Base-by-base conservation (phyloP, 92 coral and sea anemone species). In the Virgularia gustaviana region DNA sequence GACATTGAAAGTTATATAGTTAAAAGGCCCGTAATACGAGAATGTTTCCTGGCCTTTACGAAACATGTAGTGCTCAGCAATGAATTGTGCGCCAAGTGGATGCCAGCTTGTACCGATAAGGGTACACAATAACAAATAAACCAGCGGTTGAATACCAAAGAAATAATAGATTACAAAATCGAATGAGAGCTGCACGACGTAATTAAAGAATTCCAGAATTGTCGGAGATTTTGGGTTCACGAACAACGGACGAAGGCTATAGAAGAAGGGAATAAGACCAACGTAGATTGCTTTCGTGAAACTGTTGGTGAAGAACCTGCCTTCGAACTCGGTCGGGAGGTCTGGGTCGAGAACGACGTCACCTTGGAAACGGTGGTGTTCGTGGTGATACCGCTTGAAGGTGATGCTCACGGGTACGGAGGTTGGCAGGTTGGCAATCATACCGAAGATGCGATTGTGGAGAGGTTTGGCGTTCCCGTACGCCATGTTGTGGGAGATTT, bases 31-130 rank as follows among this genome's bases (percentile, higher is more conserved):
- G 65, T 86, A 86, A 65, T 86, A 86, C 4, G 90, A 86, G 36
- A 78, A 82, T 6, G 90, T 86, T 33, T 82, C 90, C 15, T 70
- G 79, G 18, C 90, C 90, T 27, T 78, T 45, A 39, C 57, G 71
- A 63, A 86, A 86, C 79, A 82, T 71, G 36, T 86, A 86, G 70
- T 86, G 90, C 78, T 86, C 87, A n/a, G 87, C 80, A 13, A 86
- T 82, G 72, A 82, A 86, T 49, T 82, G 90, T 19, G 85, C 90
- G 13, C 82, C 87, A 20, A 82, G 45, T 10, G 90, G 90, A 27
- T 86, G 90, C 36, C 83, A 71, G 6, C 87, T 87, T 24, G 86
- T 66, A 19, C 89, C 85, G 4, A 85, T 78, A n/a, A 85, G 28
- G 16, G 79, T 13, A 51, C 86, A 65, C 0, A 65, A 57, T n/a